These are phyloP conservation scores for Brachymystax lenok DNA, from an alignment of 2,797 vertebrate genomes.

Conservation along the genomic window DNA sequence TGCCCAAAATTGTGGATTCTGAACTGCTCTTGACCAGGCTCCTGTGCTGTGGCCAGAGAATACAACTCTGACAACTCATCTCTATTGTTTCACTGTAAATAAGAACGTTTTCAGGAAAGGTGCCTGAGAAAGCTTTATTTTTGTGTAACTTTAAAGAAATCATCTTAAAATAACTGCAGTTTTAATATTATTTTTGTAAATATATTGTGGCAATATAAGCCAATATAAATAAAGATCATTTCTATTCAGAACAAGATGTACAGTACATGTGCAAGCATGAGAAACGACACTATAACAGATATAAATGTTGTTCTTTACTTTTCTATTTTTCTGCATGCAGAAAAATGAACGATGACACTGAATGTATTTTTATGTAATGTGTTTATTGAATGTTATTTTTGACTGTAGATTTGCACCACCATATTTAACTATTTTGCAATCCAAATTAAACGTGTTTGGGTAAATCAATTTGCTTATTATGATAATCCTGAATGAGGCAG, in stretches of 20 bases:
- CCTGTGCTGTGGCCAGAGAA: slow-evolving; percentile 44
- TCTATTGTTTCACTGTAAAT: slow-evolving; percentile 66
- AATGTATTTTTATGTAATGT: slow-evolving; percentile 55
- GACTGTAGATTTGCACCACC: slow-evolving; percentile 33
- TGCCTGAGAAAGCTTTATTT: slow-evolving; percentile 74
- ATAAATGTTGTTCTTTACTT: slow-evolving; percentile 72
- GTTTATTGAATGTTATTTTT: slow-evolving; percentile 52
- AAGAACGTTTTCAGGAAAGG: slow-evolving; percentile 48
- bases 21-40: slow-evolving; percentile 8
- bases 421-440: too few species aligned
- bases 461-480: too few species aligned
- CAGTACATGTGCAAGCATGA: slow-evolving; percentile 75
- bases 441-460: too few species aligned
- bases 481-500: too few species aligned
- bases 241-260: slow-evolving; percentile 68
- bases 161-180: slow-evolving; percentile 56
- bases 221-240: slow-evolving; percentile 57
- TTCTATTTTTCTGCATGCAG: slow-evolving; percentile 56
- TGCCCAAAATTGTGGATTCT: not conserved
- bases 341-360: slow-evolving; percentile 75
- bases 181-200: slow-evolving; percentile 76
- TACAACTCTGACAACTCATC: slow-evolving; percentile 55
- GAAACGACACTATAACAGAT: slow-evolving; percentile 72
- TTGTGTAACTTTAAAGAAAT: slow-evolving; percentile 59
- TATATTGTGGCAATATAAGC: slow-evolving; percentile 56